Evolutionary conservation across 2,113 vertebrate species (phyloP), one percentile per base, ranked within the genome.

Genomic region (Hoplias malabaricus): DNA sequence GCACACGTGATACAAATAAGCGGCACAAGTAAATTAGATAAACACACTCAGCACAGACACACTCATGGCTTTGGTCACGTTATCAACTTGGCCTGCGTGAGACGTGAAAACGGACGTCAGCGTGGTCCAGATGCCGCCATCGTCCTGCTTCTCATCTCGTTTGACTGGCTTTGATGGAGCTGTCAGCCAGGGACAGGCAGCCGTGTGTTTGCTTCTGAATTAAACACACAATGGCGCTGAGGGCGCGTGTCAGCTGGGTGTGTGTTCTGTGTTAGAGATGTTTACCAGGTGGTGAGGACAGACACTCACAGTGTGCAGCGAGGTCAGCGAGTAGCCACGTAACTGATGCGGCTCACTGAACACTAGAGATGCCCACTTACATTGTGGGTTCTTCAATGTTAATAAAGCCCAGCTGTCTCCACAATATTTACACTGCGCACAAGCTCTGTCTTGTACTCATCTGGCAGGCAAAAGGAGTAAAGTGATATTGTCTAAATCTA

Each of bases 181-280:
- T 79, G 66, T 82, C 71, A 33, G 59, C 46, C 25, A 40, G 65
- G 36, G 54, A 53, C 23, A 40, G 38, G 40, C 50, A 31, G 27
- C 34, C 53, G 63, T 68, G 13, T 86, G 72, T 86, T 87, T 89
- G 84, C 81, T 63, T 78, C 61, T 68, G 69, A 68, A 59, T 72
- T 82, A 82, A 43, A 66, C 16, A 33, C 75, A 85, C 84, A 86
- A 82, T 82, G 65, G 23, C 77, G 65, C 69, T 61, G 78, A 84
- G 75, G 83, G 70, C 73, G 33, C 40, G 38, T 82, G 82, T 87
- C 84, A 82, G 68, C 79, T 75, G 29, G 69, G 27, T 78, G 56
- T 74, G 62, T 79, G 76, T 74, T 84, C 19, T 56, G 53, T 54
- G 25, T 57, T 27, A 69, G 43, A 46, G 33, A 16, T 34, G 53